These are phyloP conservation scores for Phrynocephalus guinanensis DNA, from an alignment of 2,797 vertebrate species.

Conservation along the genomic window DNA sequence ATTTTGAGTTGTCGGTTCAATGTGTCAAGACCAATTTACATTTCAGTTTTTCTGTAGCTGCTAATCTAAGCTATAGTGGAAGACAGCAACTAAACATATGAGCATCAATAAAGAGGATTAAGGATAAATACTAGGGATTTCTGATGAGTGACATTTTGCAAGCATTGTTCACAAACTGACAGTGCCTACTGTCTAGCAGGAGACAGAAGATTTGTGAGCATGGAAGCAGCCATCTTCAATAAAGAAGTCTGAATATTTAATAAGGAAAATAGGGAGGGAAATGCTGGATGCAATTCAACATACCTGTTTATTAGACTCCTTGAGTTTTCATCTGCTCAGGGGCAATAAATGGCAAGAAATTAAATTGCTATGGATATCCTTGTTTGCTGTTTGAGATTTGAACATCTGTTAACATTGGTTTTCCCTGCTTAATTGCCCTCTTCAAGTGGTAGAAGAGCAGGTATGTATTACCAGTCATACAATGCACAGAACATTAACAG, in stretches of 20 bases:
- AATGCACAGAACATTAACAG: background rate
- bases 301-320: conserved; percentile 39
- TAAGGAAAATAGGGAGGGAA: conserved; percentile 36
- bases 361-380: background rate
- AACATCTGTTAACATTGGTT: conserved; percentile 15
- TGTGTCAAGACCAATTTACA: conserved; percentile 31
- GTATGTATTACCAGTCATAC: background rate
- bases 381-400: background rate
- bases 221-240: conserved; percentile 35
- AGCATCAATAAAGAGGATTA: conserved; percentile 47
- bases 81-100: conserved; percentile 32
- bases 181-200: conserved; percentile 30
- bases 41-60: background rate
- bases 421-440: background rate
- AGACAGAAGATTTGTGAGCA: conserved; percentile 41
- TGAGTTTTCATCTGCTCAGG: conserved; percentile 31
- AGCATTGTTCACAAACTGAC: conserved; percentile 28
- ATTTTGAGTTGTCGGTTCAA: conserved; percentile 6
- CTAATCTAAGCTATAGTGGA: conserved; percentile 21
- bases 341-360: conserved; percentile 22
- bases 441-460: too few species aligned
- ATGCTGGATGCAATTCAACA: conserved; percentile 14
- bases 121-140: conserved; percentile 46
- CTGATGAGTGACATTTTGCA: conserved; percentile 42
- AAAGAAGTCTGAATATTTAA: conserved; percentile 32